Evolutionary conservation across 92 coral and sea anemone genomes (phyloP), one percentile per base, ranked within the genome.

Genomic region (Heliopora coerulea): DNA sequence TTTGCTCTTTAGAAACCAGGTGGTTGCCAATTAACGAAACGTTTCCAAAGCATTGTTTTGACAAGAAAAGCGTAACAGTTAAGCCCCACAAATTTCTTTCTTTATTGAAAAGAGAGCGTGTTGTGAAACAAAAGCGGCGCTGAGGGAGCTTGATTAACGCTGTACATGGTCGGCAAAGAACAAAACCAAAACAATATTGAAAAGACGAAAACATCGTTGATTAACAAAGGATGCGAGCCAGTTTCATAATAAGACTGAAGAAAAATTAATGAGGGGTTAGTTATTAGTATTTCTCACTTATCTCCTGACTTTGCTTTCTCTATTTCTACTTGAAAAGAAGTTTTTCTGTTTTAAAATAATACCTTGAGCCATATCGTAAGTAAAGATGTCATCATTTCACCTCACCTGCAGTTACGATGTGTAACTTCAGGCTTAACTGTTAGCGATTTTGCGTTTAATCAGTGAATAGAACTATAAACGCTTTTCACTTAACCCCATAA

Each of bases 81-180:
- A 70, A 57, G 28, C 25, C 46, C 63, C n/a, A 70, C 77, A 70
- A 70, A 50, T 62, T 70, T 46, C 33, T 70, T 70, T 70, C 77
- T 70, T 70, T 70, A 70, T 54, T 52, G 77, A 70, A 70, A 67
- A 33, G 49, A 49, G 77, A 27, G 77, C 35, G 63, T 70, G 63
- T 70, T 52, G 62, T 30, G 56, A 70, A 70, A 70, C 77, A 70
- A 70, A 67, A 70, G 77, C 77, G 27, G 77, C 77, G 18, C 77
- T 30, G 77, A 70, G 77, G 50, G 77, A 70, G 77, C 77, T 70
- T 70, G 77, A 70, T 70, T 70, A 70, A 58, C 77, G 77, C 77
- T 52, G 58, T 67, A 54, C 63, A 70, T 54, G 63, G 77, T 70
- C 77, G 77, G 77, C 77, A 70, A 70, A 70, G 77, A 70, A 70